Base-by-base conservation (phyloP, 1,140 invertebrate genomes). In the Aphelinus certus region DNA sequence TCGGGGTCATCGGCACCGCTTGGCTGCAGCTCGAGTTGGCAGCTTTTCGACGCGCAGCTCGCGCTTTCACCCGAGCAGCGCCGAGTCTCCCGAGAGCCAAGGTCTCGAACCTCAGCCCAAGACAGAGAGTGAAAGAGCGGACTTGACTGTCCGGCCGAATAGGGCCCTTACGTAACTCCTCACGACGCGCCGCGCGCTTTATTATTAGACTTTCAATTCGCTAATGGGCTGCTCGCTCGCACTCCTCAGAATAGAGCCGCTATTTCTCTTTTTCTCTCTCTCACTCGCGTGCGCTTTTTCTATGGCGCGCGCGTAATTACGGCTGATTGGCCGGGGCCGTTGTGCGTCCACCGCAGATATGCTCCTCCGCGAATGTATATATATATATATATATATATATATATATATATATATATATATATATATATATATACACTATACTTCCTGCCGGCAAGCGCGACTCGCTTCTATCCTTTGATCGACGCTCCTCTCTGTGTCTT, bases 161-260 rank as follows among this genome's bases (percentile, higher is more conserved):
- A 45, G 42, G 26, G 4, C 58, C 9, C 45, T 60, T 60, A 60
- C 58, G 58, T 60, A 60, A 60, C 58, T 26, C n/a, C 26, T 74
- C 51, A 62, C 45, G 7, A 4, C 45, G 60, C 58, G 63, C 45
- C 65, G 58, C 9, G 42, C 26, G 73, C 9, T 46, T 71, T 81
- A 81, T 81, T 79, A 81, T 81, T 81, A 81, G 75, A 62, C 77
- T 49, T 49, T 45, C 75, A 79, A 81, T 81, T 79, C 78, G 77
- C 77, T 81, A 81, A 81, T 79, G 78, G 68, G 58, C 72, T 75
- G 49, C 72, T 62, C 72, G 74, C 71, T 80, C 55, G 57, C 48
- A 1, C 58, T 4, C 58, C 26, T 43, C 4, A 60, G 45, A 7
- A 60, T 0, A 60, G 6, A 43, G 9, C 58, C 45, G 26, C 58